These are phyloP conservation scores for Caenorhabditis inopinata DNA, from an alignment of 1,140 invertebrate species.

Conservation along the genomic window DNA sequence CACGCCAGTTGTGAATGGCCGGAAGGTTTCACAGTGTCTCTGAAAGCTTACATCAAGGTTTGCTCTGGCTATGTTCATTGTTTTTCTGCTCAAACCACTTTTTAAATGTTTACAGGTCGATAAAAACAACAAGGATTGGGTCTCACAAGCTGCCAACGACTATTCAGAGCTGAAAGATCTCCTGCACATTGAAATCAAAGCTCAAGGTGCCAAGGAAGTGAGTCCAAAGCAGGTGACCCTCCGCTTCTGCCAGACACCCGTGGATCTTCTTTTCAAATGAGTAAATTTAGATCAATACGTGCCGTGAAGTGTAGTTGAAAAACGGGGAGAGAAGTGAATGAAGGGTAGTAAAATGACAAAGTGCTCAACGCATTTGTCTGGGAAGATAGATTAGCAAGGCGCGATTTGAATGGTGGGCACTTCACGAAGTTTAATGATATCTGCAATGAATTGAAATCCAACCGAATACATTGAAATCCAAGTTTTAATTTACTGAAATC, in stretches of 20 bases:
- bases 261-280: background rate
- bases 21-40: background rate
- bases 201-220: background rate
- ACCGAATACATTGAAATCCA: background rate
- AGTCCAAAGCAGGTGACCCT: background rate
- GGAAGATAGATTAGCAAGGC: background rate
- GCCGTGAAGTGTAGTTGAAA: background rate
- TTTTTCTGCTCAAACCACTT: too few species aligned
- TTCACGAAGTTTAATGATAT: background rate
- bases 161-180: background rate
- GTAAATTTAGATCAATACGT: background rate
- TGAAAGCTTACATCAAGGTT: constrained; percentile 6
- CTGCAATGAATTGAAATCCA: background rate
- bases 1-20: constrained; percentile 10
- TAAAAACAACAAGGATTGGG: background rate
- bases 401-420: background rate
- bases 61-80: too few species aligned
- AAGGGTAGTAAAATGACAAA: too few species aligned
- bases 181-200: background rate
- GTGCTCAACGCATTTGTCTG: background rate
- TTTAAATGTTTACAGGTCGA: background rate
- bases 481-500: background rate
- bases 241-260: too few species aligned
- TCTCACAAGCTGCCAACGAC: background rate
- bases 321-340: too few species aligned